Conservation (phyloP, 2,797 vertebrate species). For the Staurois parvus region DNA sequence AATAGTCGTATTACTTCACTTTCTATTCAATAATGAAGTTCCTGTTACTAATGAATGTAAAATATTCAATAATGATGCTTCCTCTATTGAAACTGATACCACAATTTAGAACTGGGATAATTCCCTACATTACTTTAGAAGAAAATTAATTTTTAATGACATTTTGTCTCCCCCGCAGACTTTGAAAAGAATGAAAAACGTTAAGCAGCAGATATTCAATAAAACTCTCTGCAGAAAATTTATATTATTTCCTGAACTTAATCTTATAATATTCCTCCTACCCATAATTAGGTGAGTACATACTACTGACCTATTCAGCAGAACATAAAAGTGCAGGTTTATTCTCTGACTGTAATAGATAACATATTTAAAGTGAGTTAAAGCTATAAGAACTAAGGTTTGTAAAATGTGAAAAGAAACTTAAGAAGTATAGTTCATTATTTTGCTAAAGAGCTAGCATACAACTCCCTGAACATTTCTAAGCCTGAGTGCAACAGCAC, state of each 20-base stretch:
- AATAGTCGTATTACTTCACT: conserved; percentile 62
- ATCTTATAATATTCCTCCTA: conserved; percentile 44
- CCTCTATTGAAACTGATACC: conserved; percentile 62
- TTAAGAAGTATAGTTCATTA: conserved; percentile 5
- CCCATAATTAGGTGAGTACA: conserved; percentile 17
- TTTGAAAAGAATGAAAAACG: conserved; percentile 29
- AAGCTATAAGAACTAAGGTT: conserved; percentile 9
- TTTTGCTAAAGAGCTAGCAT: not conserved
- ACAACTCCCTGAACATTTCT: conserved; percentile 5
- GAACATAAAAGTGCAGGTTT: conserved; percentile 38
- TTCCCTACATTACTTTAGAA: conserved; percentile 45
- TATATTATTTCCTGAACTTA: conserved; percentile 36
- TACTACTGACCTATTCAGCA: conserved; percentile 29
- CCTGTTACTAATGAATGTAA: conserved; percentile 65
- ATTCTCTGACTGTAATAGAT: conserved; percentile 33
- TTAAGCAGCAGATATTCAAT: conserved; percentile 23
- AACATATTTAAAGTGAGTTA: conserved; percentile 25
- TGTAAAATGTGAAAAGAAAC: conserved; percentile 4
- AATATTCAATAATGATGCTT: conserved; percentile 65
- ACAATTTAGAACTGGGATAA: conserved; percentile 62
- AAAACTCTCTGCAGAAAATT: conserved; percentile 22
- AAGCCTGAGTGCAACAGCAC: not conserved
- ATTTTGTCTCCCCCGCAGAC: conserved; percentile 11
- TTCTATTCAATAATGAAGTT: conserved; percentile 64
- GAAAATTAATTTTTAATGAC: conserved; percentile 45